These are phyloP conservation scores for Ramphastos sulfuratus DNA, from an alignment of 2,113 vertebrate species.

Conservation along the genomic window DNA sequence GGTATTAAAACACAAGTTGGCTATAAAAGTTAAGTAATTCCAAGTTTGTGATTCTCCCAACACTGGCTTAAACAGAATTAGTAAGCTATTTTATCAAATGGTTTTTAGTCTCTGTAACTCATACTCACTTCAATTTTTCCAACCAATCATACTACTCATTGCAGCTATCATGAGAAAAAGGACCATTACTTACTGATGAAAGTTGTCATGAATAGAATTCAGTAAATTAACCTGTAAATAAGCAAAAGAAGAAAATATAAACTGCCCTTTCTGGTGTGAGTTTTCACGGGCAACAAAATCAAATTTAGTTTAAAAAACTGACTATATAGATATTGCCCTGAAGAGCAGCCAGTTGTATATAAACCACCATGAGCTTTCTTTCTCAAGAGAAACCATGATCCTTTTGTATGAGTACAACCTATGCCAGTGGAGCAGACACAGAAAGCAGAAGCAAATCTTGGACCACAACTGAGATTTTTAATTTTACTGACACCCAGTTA, in stretches of 20 bases:
- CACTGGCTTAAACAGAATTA: not conserved
- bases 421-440: not conserved
- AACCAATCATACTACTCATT: not conserved
- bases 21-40: not conserved
- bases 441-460: not conserved
- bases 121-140: not conserved
- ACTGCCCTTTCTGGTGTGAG: not conserved
- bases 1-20: not conserved
- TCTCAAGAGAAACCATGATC: not conserved
- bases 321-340: not conserved
- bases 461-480: not conserved
- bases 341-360: not conserved
- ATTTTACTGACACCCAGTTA: not conserved
- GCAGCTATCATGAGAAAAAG: not conserved
- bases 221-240: slow-evolving; percentile 88
- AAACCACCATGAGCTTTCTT: not conserved
- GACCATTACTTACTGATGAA: slow-evolving; percentile 90
- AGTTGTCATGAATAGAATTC: slow-evolving; percentile 98
- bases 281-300: not conserved
- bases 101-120: not conserved
- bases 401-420: not conserved
- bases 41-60: not conserved
- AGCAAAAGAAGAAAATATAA: not conserved
- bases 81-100: not conserved
- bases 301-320: not conserved